phyloP scores from a whole-genome alignment of 2,113 vertebrate genomes.

The Otocyon megalotis region DNA sequence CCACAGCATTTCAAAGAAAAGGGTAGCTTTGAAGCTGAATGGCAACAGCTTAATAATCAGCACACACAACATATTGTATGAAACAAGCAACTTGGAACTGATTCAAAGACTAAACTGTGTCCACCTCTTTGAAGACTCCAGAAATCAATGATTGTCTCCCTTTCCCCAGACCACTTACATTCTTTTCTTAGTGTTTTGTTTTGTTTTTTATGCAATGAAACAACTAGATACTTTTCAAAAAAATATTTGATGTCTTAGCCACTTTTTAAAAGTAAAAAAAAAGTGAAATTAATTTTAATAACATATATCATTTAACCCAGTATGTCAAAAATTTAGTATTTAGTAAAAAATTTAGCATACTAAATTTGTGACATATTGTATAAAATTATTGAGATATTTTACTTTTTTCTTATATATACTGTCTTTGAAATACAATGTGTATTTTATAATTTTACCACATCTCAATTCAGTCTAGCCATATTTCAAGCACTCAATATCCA shows the following conservation, averaged over 20 bases:
- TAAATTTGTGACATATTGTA: neutral
- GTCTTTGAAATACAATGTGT: neutral
- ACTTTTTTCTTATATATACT: neutral
- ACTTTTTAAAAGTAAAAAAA: neutral
- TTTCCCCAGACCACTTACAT: neutral
- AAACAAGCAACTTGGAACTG: neutral
- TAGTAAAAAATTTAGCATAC: neutral
- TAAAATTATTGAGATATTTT: neutral
- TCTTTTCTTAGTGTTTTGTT: neutral
- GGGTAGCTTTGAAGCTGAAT: neutral
- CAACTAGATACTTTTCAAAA: neutral
- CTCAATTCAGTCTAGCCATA: neutral
- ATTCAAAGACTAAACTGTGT: neutral
- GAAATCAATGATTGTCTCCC: neutral
- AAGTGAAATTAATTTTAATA: neutral
- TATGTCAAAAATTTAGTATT: neutral
- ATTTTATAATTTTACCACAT: neutral
- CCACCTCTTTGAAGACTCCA: neutral
- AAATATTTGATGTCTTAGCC: neutral
- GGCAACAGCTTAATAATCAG: neutral
- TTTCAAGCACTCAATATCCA: neutral
- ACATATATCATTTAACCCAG: neutral
- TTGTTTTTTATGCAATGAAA: neutral
- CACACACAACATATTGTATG: neutral
- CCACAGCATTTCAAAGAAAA: neutral